Conservation (phyloP, 2,113 vertebrate genomes). For the Ictidomys tridecemlineatus region DNA sequence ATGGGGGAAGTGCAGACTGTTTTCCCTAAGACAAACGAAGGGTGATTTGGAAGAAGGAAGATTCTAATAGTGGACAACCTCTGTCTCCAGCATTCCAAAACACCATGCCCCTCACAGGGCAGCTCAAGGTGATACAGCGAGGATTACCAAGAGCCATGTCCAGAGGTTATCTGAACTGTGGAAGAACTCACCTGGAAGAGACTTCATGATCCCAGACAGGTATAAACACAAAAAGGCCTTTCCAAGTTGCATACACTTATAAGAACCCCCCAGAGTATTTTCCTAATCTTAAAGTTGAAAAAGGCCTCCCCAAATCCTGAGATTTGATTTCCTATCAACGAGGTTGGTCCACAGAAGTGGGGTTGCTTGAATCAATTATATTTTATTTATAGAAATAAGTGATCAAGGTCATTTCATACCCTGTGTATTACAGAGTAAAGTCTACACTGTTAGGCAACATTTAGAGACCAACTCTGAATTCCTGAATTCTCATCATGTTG, state of each 20-base stretch:
- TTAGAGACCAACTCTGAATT: background rate
- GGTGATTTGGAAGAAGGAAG: background rate
- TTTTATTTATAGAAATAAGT: background rate
- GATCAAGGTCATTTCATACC: background rate
- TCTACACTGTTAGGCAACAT: background rate
- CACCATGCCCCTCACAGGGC: background rate
- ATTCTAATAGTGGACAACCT: background rate
- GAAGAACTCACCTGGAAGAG: background rate
- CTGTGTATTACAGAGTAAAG: background rate
- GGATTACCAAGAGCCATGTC: rapidly evolving
- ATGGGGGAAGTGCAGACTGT: rapidly evolving
- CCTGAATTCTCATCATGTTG: background rate
- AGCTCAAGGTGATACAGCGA: background rate
- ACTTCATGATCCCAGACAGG: background rate
- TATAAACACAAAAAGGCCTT: background rate
- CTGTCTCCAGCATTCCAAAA: background rate
- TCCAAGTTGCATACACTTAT: background rate
- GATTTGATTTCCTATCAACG: background rate
- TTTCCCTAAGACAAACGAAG: background rate
- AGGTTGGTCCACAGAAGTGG: background rate
- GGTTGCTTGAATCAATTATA: background rate
- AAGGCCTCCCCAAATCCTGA: background rate
- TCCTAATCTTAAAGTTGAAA: background rate
- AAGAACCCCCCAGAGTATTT: background rate
- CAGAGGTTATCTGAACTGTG: background rate